Evolutionary conservation across 1,140 invertebrate species (phyloP), one percentile per base, ranked within the genome.

Genomic region (Stegodyphus dumicola): DNA sequence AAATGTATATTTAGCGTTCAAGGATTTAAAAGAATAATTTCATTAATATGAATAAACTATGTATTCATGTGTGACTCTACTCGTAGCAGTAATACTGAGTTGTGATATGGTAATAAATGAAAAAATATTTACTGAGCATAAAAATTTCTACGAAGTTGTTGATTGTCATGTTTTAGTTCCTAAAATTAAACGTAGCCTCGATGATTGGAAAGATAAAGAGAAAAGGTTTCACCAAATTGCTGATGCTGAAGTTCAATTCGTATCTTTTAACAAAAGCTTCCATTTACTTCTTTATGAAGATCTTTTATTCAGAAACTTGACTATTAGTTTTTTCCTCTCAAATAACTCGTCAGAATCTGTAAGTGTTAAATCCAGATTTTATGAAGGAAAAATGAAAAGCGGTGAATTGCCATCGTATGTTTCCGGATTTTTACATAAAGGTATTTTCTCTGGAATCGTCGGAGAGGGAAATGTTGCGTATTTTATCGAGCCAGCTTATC

Each of bases 361-460:
- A 33, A 33, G 33, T 33, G 33, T 33, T 33, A 33, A 33, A 33
- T 33, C 33, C 33, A 66, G n/a, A 6, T 75, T 66, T 77, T 85
- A 70, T 70, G 54, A 51, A 7, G 65, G 73, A 18, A 51, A 51
- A 9, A 48, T 70, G 33, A 77, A 56, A 51, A 56, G 73, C 48
- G 13, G 49, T n/a, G 7, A 64, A 6, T 49, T 11, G 6, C 6
- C 2, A 15, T 70, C 74, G n/a, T 75, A 13, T 13, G 74, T 77
- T 17, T 76, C 70, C 2, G 81, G 81, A n/a, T 85, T 70, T 52
- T 13, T 85, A 7, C 10, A 67, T 33, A 48, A 51, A 49, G 33
- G n/a, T 11, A 6, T 69, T 6, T 85, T 85, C 18, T 56, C 51
- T 11, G 81, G 81, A 6, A 69, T 9, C 1, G 51, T 85, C 17